Percentiles rank a stretch among this genome's conserved stretches.
These are phyloP conservation scores for Crotalus horridus DNA, from an alignment of 2,113 vertebrate species.

Conservation along the genomic window DNA sequence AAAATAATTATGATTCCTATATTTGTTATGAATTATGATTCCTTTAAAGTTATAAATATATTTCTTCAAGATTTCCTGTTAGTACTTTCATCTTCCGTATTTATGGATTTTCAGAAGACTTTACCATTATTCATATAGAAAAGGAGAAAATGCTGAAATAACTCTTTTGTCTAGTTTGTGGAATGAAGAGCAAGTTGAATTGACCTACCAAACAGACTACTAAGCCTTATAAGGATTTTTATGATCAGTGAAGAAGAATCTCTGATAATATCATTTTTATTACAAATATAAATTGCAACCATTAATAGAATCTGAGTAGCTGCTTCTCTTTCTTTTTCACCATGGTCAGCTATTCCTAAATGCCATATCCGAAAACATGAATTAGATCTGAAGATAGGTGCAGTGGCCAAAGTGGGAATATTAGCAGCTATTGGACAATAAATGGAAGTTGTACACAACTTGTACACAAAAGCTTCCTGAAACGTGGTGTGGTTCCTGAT, in stretches of 20 bases:
- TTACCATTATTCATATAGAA: not conserved
- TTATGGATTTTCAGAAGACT: not conserved
- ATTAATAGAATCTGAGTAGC: not conserved
- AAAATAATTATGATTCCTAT: fast-evolving
- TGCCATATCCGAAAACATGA: too few species aligned
- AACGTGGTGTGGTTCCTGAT: not conserved
- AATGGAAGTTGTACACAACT: not conserved
- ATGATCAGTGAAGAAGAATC: not conserved
- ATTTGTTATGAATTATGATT: not conserved
- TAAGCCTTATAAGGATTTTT: not conserved
- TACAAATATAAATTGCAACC: not conserved
- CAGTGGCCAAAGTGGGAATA: not conserved
- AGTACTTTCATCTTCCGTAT: not conserved
- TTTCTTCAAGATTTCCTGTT: not conserved
- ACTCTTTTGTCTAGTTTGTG: not conserved
- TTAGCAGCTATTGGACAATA: not conserved
- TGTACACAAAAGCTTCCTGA: not conserved
- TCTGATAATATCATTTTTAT: not conserved
- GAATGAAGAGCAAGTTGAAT: not conserved
- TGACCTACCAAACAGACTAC: not conserved
- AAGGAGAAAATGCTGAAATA: not conserved
- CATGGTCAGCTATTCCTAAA: not conserved
- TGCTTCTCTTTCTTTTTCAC: not conserved
- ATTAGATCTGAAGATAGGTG: not conserved
- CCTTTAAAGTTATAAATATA: not conserved